Conservation (phyloP, 2,113 vertebrate species). For the Etheostoma spectabile region DNA sequence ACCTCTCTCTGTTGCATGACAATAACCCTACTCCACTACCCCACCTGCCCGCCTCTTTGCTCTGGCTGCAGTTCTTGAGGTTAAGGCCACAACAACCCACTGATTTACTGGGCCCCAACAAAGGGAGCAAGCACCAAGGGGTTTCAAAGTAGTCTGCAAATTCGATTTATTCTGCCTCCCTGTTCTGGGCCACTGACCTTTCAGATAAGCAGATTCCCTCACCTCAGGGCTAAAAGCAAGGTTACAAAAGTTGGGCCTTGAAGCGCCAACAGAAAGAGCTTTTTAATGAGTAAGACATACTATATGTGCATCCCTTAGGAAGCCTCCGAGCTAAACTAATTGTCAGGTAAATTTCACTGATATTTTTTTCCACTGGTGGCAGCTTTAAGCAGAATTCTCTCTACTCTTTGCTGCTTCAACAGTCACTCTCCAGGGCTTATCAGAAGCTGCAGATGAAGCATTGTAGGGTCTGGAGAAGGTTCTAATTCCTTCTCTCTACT, state of each 20-base stretch:
- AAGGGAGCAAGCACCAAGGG: constrained; percentile 65
- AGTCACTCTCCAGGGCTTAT: constrained; percentile 76
- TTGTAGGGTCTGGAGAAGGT: constrained; percentile 69
- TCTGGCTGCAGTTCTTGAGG: constrained; percentile 68
- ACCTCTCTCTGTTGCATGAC: constrained; percentile 58
- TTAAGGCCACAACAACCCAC: constrained; percentile 73
- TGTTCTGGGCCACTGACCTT: constrained; percentile 73
- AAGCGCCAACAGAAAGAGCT: constrained; percentile 23
- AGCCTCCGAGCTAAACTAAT: constrained; percentile 62
- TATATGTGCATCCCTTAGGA: constrained; percentile 23
- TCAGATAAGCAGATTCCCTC: constrained; percentile 69
- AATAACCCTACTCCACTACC: constrained; percentile 54
- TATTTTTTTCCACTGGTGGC: constrained; percentile 55
- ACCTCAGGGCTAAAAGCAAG: constrained; percentile 67
- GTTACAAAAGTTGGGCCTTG: constrained; percentile 52
- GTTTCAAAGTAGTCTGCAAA: constrained; percentile 68
- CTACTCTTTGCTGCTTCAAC: constrained; percentile 43
- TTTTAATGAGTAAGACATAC: constrained; percentile 60
- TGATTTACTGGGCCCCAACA: constrained; percentile 74
- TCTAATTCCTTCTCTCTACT: constrained; percentile 76
- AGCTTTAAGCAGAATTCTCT: constrained; percentile 33
- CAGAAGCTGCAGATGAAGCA: constrained; percentile 77
- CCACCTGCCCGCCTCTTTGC: constrained; percentile 61
- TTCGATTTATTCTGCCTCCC: constrained; percentile 69
- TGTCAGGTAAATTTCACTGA: constrained; percentile 69